Conservation (phyloP, 2,888 invertebrate genomes). For the Drepanosiphum platanoidis region DNA sequence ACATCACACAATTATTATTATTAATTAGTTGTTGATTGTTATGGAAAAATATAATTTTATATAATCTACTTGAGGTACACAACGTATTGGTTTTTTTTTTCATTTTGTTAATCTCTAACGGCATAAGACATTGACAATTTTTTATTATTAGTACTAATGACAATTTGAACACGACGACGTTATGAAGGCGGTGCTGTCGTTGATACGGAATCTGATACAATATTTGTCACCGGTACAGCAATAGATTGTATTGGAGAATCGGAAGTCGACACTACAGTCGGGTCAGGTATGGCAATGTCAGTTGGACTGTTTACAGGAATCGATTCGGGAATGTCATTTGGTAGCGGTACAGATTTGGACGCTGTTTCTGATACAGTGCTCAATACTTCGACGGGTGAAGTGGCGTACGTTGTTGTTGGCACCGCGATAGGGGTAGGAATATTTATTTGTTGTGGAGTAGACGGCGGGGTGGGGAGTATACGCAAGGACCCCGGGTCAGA, state of each 20-base stretch:
- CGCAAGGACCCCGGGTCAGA: background rate
- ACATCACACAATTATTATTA: background rate
- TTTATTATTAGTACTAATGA: no score
- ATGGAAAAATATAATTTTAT: no score
- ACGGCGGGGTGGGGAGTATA: background rate
- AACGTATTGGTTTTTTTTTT: no score
- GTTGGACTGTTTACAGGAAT: background rate
- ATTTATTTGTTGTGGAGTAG: background rate
- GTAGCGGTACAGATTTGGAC: background rate
- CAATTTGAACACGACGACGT: no score
- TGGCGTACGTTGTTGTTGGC: background rate
- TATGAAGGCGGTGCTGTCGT: no score
- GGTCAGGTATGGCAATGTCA: background rate
- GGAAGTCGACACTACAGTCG: background rate
- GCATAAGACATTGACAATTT: no score
- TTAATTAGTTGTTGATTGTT: background rate
- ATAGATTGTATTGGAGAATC: background rate
- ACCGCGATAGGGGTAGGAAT: background rate
- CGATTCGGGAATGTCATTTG: background rate
- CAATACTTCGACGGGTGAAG: background rate
- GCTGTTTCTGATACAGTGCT: background rate
- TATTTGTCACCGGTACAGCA: background rate
- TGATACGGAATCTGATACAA: no score
- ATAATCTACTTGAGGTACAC: no score
- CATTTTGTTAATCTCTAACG: no score